These are phyloP conservation scores for Cryptocephalus moraei DNA, from an alignment of 2,888 invertebrate species.

Conservation along the genomic window DNA sequence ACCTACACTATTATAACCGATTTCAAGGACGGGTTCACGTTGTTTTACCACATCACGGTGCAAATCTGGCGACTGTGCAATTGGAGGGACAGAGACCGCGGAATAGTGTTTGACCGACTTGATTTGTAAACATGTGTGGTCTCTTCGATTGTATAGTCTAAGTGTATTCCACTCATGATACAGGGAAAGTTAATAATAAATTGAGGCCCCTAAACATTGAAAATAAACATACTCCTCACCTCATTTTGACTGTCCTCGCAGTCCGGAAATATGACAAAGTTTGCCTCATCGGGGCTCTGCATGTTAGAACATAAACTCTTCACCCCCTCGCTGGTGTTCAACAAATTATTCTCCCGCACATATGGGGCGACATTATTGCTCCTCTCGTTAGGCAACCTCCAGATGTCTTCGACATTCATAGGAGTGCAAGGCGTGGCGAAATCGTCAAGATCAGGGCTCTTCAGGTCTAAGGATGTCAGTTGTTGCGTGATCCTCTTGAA, in stretches of 20 bases:
- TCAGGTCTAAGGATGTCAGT: conserved; percentile 57
- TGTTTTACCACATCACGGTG: no score
- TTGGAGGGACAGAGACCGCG: no score
- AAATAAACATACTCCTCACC: conserved; percentile 5
- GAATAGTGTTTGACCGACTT: no score
- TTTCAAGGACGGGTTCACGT: no score
- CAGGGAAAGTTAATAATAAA: no score
- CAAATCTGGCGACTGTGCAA: no score
- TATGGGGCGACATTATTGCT: background rate
- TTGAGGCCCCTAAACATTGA: no score
- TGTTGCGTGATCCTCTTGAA: conserved; percentile 72
- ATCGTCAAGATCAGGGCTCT: conserved; percentile 63
- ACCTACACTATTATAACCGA: no score
- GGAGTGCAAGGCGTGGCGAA: conserved; percentile 58
- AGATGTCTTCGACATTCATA: conserved; percentile 51
- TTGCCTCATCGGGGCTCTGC: conserved; percentile 37
- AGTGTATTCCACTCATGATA: no score
- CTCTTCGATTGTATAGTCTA: no score
- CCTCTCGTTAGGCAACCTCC: conserved; percentile 38
- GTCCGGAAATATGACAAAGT: conserved; percentile 49
- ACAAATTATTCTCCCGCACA: conserved; percentile 21
- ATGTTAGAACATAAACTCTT: conserved; percentile 29
- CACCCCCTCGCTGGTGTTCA: conserved; percentile 35
- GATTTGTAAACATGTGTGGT: no score
- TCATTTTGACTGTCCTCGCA: conserved; percentile 36